Conservation (phyloP, 2,113 vertebrate species). For the Prionailurus viverrinus region DNA sequence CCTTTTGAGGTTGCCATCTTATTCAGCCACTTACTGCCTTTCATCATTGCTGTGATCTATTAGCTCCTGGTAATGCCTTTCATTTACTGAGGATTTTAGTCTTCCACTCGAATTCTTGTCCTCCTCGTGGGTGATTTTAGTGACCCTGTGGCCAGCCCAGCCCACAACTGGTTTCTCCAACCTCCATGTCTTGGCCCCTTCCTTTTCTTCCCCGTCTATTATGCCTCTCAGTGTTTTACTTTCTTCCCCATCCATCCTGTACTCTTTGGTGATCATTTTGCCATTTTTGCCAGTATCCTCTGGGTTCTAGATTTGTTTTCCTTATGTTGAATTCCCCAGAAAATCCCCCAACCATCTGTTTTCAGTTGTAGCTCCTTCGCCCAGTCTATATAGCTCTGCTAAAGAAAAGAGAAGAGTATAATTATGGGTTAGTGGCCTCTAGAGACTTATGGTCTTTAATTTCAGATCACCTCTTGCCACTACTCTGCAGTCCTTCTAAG, state of each 20-base stretch:
- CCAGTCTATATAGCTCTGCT: neutral
- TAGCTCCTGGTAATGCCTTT: neutral
- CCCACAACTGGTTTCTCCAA: neutral
- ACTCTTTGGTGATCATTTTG: constrained; percentile 1
- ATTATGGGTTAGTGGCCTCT: neutral
- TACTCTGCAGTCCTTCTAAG: neutral
- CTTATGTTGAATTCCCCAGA: neutral
- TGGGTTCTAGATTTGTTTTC: constrained; percentile 44
- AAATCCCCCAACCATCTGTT: constrained; percentile 21
- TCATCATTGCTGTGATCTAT: neutral
- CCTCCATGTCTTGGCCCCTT: neutral
- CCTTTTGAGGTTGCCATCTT: neutral
- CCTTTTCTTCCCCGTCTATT: neutral
- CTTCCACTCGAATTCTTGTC: neutral
- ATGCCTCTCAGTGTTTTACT: neutral
- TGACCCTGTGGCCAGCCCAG: neutral
- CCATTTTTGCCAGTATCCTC: neutral
- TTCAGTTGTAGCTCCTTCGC: neutral
- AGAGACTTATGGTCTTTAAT: constrained; percentile 17
- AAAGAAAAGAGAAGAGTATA: constrained; percentile 36
- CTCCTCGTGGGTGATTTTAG: neutral
- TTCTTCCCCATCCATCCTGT: neutral
- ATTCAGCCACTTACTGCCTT: neutral
- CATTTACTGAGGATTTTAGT: neutral
- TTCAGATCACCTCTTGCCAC: neutral